Evolutionary conservation across 2,888 invertebrate species (phyloP), one percentile per base, ranked within the genome.

Genomic region (Cloeon dipterum): DNA sequence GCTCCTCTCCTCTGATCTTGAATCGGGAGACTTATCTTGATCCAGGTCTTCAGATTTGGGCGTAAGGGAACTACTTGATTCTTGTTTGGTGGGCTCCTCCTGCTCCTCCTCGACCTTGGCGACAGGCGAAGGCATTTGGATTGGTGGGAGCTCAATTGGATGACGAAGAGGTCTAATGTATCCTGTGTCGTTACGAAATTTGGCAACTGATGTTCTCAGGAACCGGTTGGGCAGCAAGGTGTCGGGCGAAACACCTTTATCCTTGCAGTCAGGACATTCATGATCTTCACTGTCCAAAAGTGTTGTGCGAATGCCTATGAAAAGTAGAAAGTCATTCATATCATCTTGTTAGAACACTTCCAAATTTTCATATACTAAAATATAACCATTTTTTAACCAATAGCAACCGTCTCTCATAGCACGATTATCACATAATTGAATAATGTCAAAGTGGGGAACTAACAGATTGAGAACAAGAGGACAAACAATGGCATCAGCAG

Each of bases 191-290:
- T 88, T 89, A 47, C 78, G 81, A 54, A 89, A 94, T 46, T 79
- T 76, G 38, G 74, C 73, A 2, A 93, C 91, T 1, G 86, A 79
- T 47, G 77, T 85, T 33, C 93, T 66, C 40, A 93, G 58, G 61
- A 83, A 89, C 46, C 88, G 69, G 53, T 91, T 93, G 3, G 93
- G 89, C 46, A 93, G 89, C 29, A 94, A 64, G 2, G 83, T 85
- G 34, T 82, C 85, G 0, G 93, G 93, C 0, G 88, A 83, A 33
- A 89, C 79, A 48, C 86, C 88, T 48, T 81, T 79, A 53, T 91
- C 88, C 40, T 81, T 75, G 53, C 94, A 94, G 49, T 85, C 79
- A 1, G 93, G 93, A 56, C 94, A 94, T 53, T 88, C 83, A 48
- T 88, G 88, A 42, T 91, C 88, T 50, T 93, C 91, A 1, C 88